Evolutionary conservation across 2,888 invertebrate species (phyloP).

Genomic region (Petrophora chlorosata): DNA sequence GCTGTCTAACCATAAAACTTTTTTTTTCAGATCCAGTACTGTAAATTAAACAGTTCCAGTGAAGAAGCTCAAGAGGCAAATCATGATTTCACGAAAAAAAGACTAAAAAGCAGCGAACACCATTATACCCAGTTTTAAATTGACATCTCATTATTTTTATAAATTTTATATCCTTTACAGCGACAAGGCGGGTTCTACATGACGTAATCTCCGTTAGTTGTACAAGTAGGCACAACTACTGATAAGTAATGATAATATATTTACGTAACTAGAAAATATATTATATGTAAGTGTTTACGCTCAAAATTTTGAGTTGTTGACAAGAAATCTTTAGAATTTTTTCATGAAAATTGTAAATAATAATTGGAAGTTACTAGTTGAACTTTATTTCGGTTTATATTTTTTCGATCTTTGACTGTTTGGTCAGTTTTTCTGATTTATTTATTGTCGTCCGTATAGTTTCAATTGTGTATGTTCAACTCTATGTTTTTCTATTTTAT

Average conservation of each 20-base stretch:
- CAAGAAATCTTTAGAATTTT: conserved; percentile 19
- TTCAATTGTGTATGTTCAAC: background rate
- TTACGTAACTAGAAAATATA: too few relatives aligned
- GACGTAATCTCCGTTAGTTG: conserved; percentile 1
- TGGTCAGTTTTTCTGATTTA: conserved; percentile 4
- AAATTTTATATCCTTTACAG: conserved; percentile 4
- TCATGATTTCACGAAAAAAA: conserved; percentile 17
- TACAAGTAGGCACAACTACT: too few relatives aligned
- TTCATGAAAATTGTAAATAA: conserved; percentile 15
- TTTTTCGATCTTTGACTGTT: conserved; percentile 7
- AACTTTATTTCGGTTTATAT: background rate
- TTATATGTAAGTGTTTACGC: conserved; percentile 6
- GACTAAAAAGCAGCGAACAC: conserved; percentile 7
- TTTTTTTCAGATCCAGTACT: conserved; percentile 43
- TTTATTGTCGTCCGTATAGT: background rate
- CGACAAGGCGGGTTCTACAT: background rate
- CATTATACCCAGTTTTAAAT: conserved; percentile 19
- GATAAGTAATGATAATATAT: too few relatives aligned
- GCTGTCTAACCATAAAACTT: too few relatives aligned
- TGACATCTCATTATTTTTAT: conserved; percentile 10
- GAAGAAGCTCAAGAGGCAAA: conserved; percentile 22
- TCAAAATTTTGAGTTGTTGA: conserved; percentile 6
- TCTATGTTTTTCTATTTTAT: background rate
- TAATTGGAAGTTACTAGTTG: background rate
- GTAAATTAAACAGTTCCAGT: conserved; percentile 26